These are phyloP conservation scores for Zosterops japonicus DNA, from an alignment of 2,113 vertebrate genomes.

Conservation along the genomic window DNA sequence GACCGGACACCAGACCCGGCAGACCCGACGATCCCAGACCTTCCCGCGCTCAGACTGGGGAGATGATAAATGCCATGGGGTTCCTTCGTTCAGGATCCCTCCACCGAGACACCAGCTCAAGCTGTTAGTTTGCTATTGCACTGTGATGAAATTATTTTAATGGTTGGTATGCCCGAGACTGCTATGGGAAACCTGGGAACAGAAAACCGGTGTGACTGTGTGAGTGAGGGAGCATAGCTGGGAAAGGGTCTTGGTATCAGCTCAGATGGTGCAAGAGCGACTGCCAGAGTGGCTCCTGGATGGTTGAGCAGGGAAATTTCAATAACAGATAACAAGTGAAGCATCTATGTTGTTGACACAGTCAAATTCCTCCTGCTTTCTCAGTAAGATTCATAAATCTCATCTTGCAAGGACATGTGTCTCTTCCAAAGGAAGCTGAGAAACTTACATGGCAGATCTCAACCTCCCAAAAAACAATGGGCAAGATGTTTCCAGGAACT, in stretches of 20 bases:
- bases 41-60: fast-evolving
- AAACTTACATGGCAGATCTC: neutral
- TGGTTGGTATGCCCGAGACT: fast-evolving
- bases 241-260: neutral
- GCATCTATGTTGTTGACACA: neutral
- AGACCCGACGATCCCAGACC: fast-evolving
- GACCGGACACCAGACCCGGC: too few species aligned
- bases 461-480: neutral
- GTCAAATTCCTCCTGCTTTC: neutral
- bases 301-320: neutral
- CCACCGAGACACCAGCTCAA: neutral
- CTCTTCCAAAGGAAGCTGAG: neutral
- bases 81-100: neutral
- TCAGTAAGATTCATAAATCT: neutral
- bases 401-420: neutral
- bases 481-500: neutral
- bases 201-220: neutral
- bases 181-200: neutral
- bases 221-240: neutral
- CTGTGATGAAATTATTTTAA: neutral
- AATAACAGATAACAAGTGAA: neutral
- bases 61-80: neutral
- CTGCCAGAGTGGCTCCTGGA: neutral
- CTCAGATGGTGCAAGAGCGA: neutral
- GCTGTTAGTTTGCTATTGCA: neutral